Conservation (phyloP, 1,140 invertebrate species). For the Bombus pyrosoma region DNA sequence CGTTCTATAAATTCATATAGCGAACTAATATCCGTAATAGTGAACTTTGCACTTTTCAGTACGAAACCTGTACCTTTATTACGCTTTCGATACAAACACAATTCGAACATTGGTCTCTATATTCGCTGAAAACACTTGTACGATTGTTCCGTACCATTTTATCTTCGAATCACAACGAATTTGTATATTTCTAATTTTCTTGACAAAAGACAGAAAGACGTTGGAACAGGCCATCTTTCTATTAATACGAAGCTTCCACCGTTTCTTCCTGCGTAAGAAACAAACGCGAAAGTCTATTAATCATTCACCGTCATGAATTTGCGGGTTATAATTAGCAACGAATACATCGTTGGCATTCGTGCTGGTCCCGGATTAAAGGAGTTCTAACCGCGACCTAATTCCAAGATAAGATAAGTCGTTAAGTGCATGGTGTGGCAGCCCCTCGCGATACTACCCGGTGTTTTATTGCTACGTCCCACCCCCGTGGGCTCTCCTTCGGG, state of each 20-base stretch:
- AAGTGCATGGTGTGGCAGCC: slow-evolving; percentile 72
- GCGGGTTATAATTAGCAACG: slow-evolving; percentile 17
- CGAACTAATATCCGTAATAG: no score
- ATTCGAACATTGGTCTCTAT: no score
- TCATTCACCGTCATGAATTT: slow-evolving; percentile 42
- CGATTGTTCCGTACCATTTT: no score
- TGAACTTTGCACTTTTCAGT: no score
- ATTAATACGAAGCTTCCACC: not conserved
- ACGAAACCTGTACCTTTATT: no score
- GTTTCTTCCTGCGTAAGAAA: not conserved
- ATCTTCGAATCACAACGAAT: no score
- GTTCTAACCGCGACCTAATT: slow-evolving; percentile 75
- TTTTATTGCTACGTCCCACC: slow-evolving; percentile 73
- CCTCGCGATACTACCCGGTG: slow-evolving; percentile 72
- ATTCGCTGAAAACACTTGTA: no score
- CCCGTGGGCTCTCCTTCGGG: slow-evolving; percentile 58
- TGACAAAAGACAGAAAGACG: no score
- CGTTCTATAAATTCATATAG: no score
- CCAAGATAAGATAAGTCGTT: slow-evolving; percentile 78
- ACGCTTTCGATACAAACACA: no score
- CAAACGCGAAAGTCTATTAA: slow-evolving; percentile 46
- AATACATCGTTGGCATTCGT: slow-evolving; percentile 43
- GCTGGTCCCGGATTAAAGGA: slow-evolving; percentile 54
- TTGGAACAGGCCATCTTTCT: not conserved
- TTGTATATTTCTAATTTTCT: no score